Conservation (phyloP, 2,797 vertebrate genomes). For the Characodon lateralis region DNA sequence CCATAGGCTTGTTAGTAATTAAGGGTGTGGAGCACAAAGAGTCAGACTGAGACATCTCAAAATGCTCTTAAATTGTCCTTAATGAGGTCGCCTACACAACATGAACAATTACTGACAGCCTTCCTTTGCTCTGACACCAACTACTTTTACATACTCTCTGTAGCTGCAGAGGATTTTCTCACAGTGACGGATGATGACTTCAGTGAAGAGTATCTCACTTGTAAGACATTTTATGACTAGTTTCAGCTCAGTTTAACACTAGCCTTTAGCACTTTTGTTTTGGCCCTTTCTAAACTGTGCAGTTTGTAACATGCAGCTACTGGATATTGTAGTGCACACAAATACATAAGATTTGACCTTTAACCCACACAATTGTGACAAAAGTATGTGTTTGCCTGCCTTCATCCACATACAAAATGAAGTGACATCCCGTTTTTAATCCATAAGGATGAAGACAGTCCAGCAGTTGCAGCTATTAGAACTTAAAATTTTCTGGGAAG, state of each 20-base stretch:
- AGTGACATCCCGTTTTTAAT: neutral
- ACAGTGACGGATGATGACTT: neutral
- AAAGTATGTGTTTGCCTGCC: no score
- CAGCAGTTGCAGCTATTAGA: neutral
- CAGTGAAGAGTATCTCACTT: neutral
- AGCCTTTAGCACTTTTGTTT: neutral
- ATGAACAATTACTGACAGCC: slow-evolving; percentile 23
- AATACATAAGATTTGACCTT: neutral
- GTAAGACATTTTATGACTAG: slow-evolving; percentile 1
- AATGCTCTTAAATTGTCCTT: slow-evolving; percentile 1
- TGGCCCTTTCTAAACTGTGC: neutral
- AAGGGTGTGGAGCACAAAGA: slow-evolving; percentile 2
- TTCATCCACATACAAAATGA: neutral
- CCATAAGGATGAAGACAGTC: neutral
- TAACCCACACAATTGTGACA: neutral
- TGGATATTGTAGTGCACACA: neutral
- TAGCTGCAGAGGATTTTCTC: neutral
- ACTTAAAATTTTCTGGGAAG: neutral
- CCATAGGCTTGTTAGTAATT: neutral
- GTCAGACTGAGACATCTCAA: slow-evolving; percentile 4
- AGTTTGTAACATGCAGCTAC: neutral
- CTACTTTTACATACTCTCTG: neutral
- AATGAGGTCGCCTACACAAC: slow-evolving; percentile 13
- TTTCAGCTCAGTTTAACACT: neutral
- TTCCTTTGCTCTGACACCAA: slow-evolving; percentile 4